Percentiles rank a stretch among this genome's conserved stretches.
phyloP scores from a whole-genome alignment of 1,140 invertebrate species.

The Eciton burchellii region DNA sequence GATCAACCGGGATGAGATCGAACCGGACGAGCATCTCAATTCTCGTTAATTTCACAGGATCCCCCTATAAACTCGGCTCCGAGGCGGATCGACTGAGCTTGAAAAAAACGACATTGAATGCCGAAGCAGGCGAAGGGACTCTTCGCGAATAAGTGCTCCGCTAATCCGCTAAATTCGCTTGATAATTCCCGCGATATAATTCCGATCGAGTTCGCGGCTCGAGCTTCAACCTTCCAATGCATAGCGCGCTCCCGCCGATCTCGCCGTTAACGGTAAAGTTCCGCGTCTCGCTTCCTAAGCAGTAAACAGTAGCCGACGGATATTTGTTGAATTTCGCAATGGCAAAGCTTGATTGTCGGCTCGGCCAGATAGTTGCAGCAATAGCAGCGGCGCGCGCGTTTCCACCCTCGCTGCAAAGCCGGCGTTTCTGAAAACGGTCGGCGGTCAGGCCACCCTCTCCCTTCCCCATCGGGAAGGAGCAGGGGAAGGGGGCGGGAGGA shows the following conservation, averaged over 20 bases:
- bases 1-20: background rate
- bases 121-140: background rate
- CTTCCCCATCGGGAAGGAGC: no score
- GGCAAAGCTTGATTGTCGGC: conserved; percentile 69
- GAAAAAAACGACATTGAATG: background rate
- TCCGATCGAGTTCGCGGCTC: background rate
- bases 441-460: conserved; percentile 49
- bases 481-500: no score
- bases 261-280: conserved; percentile 18
- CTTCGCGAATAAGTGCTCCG: background rate
- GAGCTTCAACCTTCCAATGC: background rate
- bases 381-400: no score
- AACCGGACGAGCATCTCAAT: background rate
- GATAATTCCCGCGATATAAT: background rate
- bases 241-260: conserved; percentile 28
- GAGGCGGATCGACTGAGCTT: background rate
- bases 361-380: conserved; percentile 64
- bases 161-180: background rate
- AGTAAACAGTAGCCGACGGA: conserved; percentile 51
- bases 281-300: conserved; percentile 62
- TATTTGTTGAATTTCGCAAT: conserved; percentile 70
- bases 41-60: background rate
- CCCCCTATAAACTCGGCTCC: background rate
- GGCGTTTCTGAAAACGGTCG: conserved; percentile 69
- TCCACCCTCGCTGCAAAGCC: conserved; percentile 39